Conservation (phyloP, 2,888 invertebrate genomes). For the Napeogenes sylphis region DNA sequence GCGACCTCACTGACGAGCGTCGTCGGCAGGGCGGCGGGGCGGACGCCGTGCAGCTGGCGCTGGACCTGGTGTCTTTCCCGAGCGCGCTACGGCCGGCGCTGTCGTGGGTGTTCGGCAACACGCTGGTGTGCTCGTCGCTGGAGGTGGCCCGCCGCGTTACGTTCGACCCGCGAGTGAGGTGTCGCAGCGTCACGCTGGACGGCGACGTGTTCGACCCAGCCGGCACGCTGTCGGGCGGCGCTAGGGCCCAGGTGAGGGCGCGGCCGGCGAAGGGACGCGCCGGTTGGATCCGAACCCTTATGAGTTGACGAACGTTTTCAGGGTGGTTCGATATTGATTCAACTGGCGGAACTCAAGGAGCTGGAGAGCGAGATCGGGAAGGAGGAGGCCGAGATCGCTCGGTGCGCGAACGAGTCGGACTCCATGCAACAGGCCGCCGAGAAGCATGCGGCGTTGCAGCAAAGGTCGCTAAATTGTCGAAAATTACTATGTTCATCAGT, state of each 20-base stretch:
- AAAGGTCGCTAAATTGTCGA: slow-evolving; percentile 40
- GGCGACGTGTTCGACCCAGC: slow-evolving; percentile 95
- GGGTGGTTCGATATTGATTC: slow-evolving; percentile 77
- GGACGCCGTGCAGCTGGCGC: slow-evolving; percentile 88
- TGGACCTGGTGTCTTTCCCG: slow-evolving; percentile 86
- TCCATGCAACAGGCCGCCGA: slow-evolving; percentile 49
- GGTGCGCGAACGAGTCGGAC: slow-evolving; percentile 40
- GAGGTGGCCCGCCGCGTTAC: slow-evolving; percentile 88
- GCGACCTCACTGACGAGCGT: neutral
- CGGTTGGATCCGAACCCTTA: too few relatives aligned
- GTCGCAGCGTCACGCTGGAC: slow-evolving; percentile 89
- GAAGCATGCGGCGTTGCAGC: slow-evolving; percentile 43
- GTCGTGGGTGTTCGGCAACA: slow-evolving; percentile 91
- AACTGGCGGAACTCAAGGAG: slow-evolving; percentile 76
- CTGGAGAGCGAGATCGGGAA: slow-evolving; percentile 58
- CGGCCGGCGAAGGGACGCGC: too few relatives aligned
- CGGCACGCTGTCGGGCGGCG: slow-evolving; percentile 94
- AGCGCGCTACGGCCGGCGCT: slow-evolving; percentile 84
- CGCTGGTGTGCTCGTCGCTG: slow-evolving; percentile 90
- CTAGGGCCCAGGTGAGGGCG: slow-evolving; percentile 71
- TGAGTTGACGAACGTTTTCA: slow-evolving; percentile 29
- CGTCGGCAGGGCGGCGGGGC: slow-evolving; percentile 76
- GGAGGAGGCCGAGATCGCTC: slow-evolving; percentile 44
- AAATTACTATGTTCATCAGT: too few relatives aligned
- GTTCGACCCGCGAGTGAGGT: slow-evolving; percentile 82